These are phyloP conservation scores for Conomelus anceps DNA, from an alignment of 2,888 invertebrate species.

Conservation along the genomic window DNA sequence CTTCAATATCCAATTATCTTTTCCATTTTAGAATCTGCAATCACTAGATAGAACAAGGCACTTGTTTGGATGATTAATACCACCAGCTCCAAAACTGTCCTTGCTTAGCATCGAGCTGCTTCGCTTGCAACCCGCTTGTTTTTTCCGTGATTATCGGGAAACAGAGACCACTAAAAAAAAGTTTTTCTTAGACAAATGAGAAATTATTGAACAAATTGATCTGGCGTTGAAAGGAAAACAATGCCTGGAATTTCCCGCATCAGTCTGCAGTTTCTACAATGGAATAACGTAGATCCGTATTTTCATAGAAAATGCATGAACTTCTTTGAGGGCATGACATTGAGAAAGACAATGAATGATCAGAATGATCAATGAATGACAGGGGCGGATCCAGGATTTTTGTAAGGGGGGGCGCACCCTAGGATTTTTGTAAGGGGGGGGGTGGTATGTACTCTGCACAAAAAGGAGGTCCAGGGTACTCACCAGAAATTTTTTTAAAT, in stretches of 20 bases:
- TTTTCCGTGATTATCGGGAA: background rate
- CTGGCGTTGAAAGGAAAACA: background rate
- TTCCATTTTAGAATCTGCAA: background rate
- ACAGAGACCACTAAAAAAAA: background rate
- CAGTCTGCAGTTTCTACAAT: background rate
- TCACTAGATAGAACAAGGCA: background rate
- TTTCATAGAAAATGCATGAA: too few species aligned
- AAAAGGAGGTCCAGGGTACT: too few species aligned
- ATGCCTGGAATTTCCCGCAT: background rate
- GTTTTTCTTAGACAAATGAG: background rate
- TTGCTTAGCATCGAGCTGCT: background rate
- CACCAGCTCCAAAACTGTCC: background rate
- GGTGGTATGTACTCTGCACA: too few species aligned
- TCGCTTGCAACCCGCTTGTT: background rate
- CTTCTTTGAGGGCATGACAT: too few species aligned
- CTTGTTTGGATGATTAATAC: background rate
- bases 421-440: too few species aligned
- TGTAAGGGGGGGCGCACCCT: too few species aligned
- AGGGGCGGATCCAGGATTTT: too few species aligned
- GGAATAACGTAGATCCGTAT: too few species aligned
- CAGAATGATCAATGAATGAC: too few species aligned
- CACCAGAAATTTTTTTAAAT: too few species aligned
- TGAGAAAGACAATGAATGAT: too few species aligned
- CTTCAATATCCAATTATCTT: background rate
- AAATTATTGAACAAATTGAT: background rate